phyloP scores from a whole-genome alignment of 2,888 invertebrate species.

The Sialis fuliginosa region DNA sequence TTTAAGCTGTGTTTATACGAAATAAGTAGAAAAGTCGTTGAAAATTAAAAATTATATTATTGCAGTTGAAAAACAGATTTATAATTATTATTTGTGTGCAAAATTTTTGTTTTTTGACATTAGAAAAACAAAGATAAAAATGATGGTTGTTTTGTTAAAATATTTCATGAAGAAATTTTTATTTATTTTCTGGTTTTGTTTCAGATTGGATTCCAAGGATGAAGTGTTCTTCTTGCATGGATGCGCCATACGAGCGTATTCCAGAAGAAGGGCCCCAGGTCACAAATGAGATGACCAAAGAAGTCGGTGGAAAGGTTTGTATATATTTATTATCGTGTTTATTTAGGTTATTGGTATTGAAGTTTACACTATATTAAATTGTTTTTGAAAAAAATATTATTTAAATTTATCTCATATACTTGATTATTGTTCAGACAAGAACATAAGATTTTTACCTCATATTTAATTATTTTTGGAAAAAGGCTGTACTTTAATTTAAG shows the following conservation, averaged over 20 bases:
- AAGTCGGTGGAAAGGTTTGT: slow-evolving; percentile 2
- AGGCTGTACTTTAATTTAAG: no score
- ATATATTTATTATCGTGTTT: neutral
- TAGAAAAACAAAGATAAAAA: no score
- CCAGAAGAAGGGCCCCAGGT: slow-evolving; percentile 1
- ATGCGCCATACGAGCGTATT: slow-evolving; percentile 17
- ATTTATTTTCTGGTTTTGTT: slow-evolving; percentile 10
- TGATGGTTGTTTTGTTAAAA: no score
- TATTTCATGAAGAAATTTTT: no score
- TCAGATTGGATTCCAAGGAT: slow-evolving; percentile 21
- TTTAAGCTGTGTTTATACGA: no score
- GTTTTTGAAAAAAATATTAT: neutral
- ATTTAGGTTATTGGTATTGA: neutral
- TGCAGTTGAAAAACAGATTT: no score
- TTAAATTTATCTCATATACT: neutral
- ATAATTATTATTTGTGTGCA: no score
- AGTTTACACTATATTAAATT: neutral
- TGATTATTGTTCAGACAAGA: neutral
- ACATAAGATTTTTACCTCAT: neutral
- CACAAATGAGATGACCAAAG: slow-evolving; percentile 3
- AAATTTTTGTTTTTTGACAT: no score
- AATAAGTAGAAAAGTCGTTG: no score
- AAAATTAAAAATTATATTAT: no score
- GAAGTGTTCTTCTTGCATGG: slow-evolving; percentile 19
- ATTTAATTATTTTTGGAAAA: neutral